These are phyloP conservation scores for Hippocampus mohnikei DNA, from an alignment of 2,113 vertebrate species.

Conservation along the genomic window DNA sequence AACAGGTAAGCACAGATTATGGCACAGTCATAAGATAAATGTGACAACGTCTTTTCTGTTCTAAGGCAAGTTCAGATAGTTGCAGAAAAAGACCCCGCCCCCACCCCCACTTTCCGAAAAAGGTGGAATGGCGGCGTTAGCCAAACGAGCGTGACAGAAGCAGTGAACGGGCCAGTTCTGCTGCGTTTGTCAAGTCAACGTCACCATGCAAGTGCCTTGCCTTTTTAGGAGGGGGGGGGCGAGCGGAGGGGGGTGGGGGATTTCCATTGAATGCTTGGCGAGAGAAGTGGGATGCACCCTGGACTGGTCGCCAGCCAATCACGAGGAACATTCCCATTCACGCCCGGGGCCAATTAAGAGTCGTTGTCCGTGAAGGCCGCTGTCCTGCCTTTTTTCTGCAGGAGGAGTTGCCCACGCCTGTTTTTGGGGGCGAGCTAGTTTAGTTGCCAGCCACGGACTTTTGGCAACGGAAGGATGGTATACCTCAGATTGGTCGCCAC, in stretches of 20 bases:
- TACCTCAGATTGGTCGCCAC: too few relatives aligned
- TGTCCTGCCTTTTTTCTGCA: too few relatives aligned
- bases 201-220: constrained; percentile 67
- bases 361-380: too few relatives aligned
- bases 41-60: constrained; percentile 66
- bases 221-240: constrained; percentile 15
- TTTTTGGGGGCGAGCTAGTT: too few relatives aligned
- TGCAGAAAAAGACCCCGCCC: constrained; percentile 32
- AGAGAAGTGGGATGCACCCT: too few relatives aligned
- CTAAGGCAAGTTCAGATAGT: constrained; percentile 69
- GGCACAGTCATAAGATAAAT: constrained; percentile 74
- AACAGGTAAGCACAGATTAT: constrained; percentile 72
- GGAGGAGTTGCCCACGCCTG: too few relatives aligned
- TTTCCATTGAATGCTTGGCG: too few relatives aligned
- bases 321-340: too few relatives aligned
- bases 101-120: neutral
- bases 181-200: constrained; percentile 45
- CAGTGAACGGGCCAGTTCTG: constrained; percentile 20
- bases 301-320: too few relatives aligned
- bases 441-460: too few relatives aligned
- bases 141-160: constrained; percentile 16
- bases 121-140: constrained; percentile 18
- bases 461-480: neutral
- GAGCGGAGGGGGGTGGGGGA: too few relatives aligned
- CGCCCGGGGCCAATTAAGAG: too few relatives aligned